phyloP scores from a whole-genome alignment of 2,113 vertebrate species.

The Pitta sordida region DNA sequence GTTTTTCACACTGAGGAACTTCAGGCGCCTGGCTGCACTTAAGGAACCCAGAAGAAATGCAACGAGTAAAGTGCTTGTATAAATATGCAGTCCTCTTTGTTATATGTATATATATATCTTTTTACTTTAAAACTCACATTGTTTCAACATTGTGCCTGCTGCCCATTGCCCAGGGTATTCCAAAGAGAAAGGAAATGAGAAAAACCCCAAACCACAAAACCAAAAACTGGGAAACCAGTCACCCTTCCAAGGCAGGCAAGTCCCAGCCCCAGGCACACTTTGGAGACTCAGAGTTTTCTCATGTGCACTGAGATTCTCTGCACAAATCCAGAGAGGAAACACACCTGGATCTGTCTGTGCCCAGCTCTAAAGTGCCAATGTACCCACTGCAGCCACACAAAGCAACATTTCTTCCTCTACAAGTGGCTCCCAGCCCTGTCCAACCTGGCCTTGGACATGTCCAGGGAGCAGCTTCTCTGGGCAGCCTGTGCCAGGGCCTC shows the following conservation, averaged over 20 bases:
- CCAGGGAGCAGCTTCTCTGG: background rate
- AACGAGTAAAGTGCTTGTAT: background rate
- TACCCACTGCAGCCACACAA: background rate
- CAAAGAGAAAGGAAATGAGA: background rate
- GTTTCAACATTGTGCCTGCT: background rate
- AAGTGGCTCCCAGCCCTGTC: background rate
- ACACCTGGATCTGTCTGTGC: background rate
- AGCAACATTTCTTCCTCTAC: accelerated
- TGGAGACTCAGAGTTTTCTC: background rate
- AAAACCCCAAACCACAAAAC: background rate
- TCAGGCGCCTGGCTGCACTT: background rate
- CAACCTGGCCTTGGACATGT: background rate
- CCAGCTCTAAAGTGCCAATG: background rate
- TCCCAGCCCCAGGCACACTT: background rate
- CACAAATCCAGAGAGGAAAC: background rate
- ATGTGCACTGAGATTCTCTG: background rate
- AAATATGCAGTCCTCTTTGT: background rate
- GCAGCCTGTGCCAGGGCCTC: background rate
- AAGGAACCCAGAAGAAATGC: background rate
- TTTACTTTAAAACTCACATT: background rate
- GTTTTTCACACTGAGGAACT: background rate
- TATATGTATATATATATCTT: background rate
- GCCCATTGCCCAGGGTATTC: background rate
- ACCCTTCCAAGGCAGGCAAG: background rate
- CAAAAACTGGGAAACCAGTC: background rate